Evolutionary conservation across 2,797 vertebrate genomes (phyloP).

Genomic region (Platyrinchus mystaceus): DNA sequence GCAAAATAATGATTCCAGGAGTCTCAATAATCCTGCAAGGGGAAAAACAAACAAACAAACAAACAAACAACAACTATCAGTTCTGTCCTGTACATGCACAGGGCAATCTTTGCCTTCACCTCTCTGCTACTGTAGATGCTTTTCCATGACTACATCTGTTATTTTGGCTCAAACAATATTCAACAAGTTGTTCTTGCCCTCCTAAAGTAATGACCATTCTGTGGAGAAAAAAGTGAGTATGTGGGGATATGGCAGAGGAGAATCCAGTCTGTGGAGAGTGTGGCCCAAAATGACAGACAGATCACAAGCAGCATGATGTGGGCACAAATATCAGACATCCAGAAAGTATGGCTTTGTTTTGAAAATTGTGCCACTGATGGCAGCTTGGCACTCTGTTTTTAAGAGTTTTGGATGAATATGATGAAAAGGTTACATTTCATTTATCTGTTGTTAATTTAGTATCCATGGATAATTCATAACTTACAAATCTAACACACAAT

Average conservation of each 20-base stretch:
- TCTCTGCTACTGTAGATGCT: background rate
- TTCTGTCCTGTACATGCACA: background rate
- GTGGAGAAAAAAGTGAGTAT: background rate
- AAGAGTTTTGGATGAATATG: background rate
- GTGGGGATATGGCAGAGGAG: background rate
- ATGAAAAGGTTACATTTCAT: background rate
- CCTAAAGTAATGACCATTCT: constrained; percentile 11
- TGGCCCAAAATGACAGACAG: background rate
- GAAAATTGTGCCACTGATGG: background rate
- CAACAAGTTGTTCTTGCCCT: background rate
- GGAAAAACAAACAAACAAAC: background rate
- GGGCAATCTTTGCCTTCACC: background rate
- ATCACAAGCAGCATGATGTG: background rate
- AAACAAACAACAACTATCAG: too few relatives aligned
- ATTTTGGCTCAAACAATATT: background rate
- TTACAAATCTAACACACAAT: background rate
- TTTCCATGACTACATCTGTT: background rate
- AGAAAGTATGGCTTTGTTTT: background rate
- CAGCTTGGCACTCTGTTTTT: background rate
- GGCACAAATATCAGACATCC: background rate
- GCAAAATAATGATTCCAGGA: background rate
- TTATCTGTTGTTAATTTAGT: constrained; percentile 21
- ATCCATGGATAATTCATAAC: background rate
- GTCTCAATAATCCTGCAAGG: background rate
- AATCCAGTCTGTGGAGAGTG: background rate